Percentiles rank a stretch among this genome's conserved stretches.
phyloP scores from a whole-genome alignment of 2,888 invertebrate genomes.

The Cataglyphis altisquamis region DNA sequence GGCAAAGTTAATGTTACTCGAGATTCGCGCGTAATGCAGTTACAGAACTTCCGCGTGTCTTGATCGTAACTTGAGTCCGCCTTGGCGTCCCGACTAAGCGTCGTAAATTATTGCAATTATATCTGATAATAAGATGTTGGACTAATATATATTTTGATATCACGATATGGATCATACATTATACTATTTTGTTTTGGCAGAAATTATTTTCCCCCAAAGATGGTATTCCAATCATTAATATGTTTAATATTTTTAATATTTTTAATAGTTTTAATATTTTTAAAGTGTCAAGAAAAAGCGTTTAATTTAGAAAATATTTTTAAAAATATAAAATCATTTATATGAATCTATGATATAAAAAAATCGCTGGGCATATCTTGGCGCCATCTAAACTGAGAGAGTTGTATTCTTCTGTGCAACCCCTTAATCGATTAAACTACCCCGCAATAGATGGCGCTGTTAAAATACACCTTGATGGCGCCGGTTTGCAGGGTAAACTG shows the following conservation, averaged over 20 bases:
- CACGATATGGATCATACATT: neutral
- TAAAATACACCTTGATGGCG: slow-evolving; percentile 51
- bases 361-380: slow-evolving; percentile 42
- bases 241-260: neutral
- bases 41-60: slow-evolving; percentile 36
- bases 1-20: slow-evolving; percentile 24
- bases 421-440: slow-evolving; percentile 69
- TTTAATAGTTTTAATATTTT: neutral
- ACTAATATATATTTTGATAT: slow-evolving; percentile 1
- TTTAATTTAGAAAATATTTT: neutral
- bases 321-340: no score
- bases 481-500: slow-evolving; percentile 23
- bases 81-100: slow-evolving; percentile 11
- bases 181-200: neutral
- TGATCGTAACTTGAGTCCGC: slow-evolving; percentile 43
- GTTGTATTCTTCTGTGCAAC: slow-evolving; percentile 64
- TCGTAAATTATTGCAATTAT: slow-evolving; percentile 49
- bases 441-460: slow-evolving; percentile 72
- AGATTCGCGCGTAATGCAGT: slow-evolving; percentile 43
- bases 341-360: neutral
- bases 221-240: neutral
- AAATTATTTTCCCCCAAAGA: neutral
- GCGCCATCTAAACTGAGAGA: slow-evolving; percentile 71
- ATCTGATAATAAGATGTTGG: slow-evolving; percentile 2
- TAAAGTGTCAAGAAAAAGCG: neutral